A percentile compares a stretch with the other conserved stretches of the same genome.
phyloP scores from a whole-genome alignment of 2,888 invertebrate genomes.

The Chrysopilus asiliformis region DNA sequence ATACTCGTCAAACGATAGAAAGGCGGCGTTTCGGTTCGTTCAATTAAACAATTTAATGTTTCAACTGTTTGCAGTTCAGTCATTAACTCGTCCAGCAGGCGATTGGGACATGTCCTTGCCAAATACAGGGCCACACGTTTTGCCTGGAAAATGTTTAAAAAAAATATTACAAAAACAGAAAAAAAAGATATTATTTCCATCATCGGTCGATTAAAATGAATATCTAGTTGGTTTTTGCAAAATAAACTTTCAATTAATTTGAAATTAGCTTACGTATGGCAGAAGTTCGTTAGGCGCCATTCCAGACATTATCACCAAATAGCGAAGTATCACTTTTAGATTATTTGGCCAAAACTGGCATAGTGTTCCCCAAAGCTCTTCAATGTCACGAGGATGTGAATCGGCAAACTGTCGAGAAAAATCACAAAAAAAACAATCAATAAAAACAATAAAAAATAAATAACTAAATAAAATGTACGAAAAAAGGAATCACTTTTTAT shows the following conservation, averaged over 20 bases:
- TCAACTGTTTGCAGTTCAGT: constrained; percentile 94
- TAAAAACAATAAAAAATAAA: constrained; percentile 15
- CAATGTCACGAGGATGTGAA: constrained; percentile 89
- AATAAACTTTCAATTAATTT: constrained; percentile 1
- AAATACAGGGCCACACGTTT: constrained; percentile 90
- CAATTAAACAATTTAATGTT: constrained; percentile 88
- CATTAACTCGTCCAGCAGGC: constrained; percentile 93
- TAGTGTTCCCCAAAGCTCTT: constrained; percentile 90
- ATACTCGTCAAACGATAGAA: constrained; percentile 90
- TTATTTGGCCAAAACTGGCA: constrained; percentile 96
- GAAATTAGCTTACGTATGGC: constrained; percentile 62
- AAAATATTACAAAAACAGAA: no score
- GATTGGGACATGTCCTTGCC: constrained; percentile 81
- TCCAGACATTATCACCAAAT: constrained; percentile 89
- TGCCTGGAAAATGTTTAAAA: constrained; percentile 53
- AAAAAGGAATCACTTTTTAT: no score
- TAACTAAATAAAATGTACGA: no score
- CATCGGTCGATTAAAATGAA: no score
- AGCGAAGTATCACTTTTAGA: constrained; percentile 89
- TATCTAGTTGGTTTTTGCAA: no score
- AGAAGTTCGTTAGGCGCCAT: constrained; percentile 93
- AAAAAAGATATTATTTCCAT: no score
- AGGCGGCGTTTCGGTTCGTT: constrained; percentile 94
- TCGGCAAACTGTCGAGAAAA: constrained; percentile 81
- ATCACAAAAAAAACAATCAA: no score